phyloP scores from a whole-genome alignment of 2,797 vertebrate species.

The Gymnothorax reevesii region DNA sequence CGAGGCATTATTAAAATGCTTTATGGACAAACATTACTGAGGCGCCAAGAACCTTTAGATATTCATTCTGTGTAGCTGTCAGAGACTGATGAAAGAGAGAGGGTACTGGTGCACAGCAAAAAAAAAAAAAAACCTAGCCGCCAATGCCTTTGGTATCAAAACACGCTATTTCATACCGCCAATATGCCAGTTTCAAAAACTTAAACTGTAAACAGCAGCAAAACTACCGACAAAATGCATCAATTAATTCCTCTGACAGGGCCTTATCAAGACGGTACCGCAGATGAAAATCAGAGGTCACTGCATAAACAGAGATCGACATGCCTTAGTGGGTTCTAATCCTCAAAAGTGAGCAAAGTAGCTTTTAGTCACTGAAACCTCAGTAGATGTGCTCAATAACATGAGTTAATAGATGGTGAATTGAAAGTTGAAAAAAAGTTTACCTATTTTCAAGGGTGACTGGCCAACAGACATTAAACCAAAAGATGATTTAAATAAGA shows the following conservation, averaged over 20 bases:
- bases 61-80: not conserved
- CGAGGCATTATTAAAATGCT: not conserved
- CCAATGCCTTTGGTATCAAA: not conserved
- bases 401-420: not conserved
- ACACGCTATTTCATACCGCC: not conserved
- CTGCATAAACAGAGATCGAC: not conserved
- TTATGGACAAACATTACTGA: not conserved
- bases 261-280: not conserved
- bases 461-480: not conserved
- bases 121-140: not conserved
- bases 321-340: not conserved
- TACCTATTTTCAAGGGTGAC: constrained; percentile 7
- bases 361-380: not conserved
- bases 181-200: not conserved
- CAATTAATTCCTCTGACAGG: not conserved
- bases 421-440: not conserved
- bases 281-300: not conserved
- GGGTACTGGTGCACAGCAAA: not conserved
- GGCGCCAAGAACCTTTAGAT: not conserved
- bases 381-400: not conserved
- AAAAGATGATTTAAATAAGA: not conserved
- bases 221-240: not conserved
- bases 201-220: not conserved
- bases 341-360: not conserved
- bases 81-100: not conserved